Evolutionary conservation across 2,888 invertebrate species (phyloP).

Genomic region (Caenorhabditis wallacei): DNA sequence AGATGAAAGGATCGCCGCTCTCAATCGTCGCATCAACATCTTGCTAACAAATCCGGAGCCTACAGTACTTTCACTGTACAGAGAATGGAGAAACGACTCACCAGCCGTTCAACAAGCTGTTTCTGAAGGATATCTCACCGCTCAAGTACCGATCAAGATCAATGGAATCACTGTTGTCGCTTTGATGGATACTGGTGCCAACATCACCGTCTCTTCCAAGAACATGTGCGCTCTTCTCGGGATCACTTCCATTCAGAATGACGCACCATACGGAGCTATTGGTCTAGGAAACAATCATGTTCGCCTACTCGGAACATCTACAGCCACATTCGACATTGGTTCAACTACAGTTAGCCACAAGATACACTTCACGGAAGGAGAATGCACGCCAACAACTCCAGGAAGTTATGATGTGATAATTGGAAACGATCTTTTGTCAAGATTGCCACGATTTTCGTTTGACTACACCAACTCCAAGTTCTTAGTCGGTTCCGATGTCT

Average conservation of each 20-base stretch:
- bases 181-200: constrained; percentile 40
- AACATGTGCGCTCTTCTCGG: constrained; percentile 5
- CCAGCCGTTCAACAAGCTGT: too few species aligned
- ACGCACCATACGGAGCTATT: background rate
- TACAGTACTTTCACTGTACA: too few species aligned
- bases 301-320: constrained; percentile 15
- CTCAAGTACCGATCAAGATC: constrained; percentile 21
- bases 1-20: too few species aligned
- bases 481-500: constrained; percentile 8
- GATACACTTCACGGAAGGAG: constrained; percentile 5
- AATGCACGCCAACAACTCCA: background rate
- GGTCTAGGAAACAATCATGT: constrained; percentile 29
- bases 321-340: constrained; percentile 20
- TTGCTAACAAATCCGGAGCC: too few species aligned
- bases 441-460: constrained; percentile 23
- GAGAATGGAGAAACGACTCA: too few species aligned
- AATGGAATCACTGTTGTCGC: constrained; percentile 26
- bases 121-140: constrained; percentile 2
- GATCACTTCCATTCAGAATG: background rate
- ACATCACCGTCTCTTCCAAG: constrained; percentile 8
- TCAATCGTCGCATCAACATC: too few species aligned
- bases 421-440: constrained; percentile 35
- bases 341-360: constrained; percentile 30
- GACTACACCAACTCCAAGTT: constrained; percentile 9
- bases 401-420: constrained; percentile 36